A percentile compares a stretch with the other conserved stretches of the same genome.
Conservation (phyloP, 2,113 vertebrate species). For the Oxygymnocypris stewartii region DNA sequence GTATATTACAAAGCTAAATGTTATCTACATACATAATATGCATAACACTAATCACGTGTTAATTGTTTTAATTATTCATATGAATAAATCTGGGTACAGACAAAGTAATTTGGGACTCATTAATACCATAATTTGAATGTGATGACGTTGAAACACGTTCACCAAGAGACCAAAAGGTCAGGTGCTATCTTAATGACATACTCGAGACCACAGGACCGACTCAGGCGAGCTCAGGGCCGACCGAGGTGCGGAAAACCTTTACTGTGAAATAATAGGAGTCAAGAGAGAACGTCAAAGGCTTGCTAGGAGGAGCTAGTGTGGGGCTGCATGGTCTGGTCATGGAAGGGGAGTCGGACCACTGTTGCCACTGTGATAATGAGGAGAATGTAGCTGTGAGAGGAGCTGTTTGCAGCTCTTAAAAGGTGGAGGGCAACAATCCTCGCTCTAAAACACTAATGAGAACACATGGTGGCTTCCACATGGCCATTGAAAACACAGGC, state of each 20-base stretch:
- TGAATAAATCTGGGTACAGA: background rate
- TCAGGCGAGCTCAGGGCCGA: background rate
- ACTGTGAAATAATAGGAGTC: constrained; percentile 43
- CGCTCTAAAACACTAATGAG: constrained; percentile 54
- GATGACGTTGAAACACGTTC: background rate
- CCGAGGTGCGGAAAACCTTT: constrained; percentile 20
- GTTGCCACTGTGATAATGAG: constrained; percentile 56
- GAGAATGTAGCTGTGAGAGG: constrained; percentile 52
- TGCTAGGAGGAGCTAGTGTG: constrained; percentile 24
- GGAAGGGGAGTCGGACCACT: constrained; percentile 48
- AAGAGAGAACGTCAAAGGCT: constrained; percentile 33
- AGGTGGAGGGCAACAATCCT: constrained; percentile 44
- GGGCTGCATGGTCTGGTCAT: constrained; percentile 9
- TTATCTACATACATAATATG: background rate
- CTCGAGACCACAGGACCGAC: constrained; percentile 21
- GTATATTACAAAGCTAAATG: background rate
- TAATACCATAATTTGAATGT: background rate
- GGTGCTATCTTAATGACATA: constrained; percentile 23
- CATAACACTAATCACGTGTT: background rate
- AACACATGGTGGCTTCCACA: constrained; percentile 32
- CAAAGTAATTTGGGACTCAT: background rate
- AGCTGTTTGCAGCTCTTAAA: constrained; percentile 45
- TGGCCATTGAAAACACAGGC: background rate
- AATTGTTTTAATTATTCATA: background rate
- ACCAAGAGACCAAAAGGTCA: constrained; percentile 30